These are phyloP conservation scores for Microhierax caerulescens DNA, from an alignment of 2,797 vertebrate genomes.

Conservation along the genomic window DNA sequence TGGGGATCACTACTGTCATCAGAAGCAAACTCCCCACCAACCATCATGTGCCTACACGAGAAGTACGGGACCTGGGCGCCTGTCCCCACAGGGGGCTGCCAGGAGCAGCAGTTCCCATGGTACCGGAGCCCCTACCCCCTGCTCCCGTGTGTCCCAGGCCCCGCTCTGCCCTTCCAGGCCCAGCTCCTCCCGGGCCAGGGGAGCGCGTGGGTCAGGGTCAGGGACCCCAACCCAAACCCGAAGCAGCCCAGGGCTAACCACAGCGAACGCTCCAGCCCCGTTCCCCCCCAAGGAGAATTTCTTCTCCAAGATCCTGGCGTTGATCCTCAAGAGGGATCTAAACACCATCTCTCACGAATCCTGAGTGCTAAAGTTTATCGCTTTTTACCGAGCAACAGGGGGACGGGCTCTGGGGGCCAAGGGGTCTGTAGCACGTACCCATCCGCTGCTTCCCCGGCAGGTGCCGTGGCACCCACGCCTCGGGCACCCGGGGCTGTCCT, in stretches of 20 bases:
- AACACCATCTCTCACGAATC: not conserved
- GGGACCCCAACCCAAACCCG: too few species aligned
- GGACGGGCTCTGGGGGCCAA: not conserved
- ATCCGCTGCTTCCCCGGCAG: not conserved
- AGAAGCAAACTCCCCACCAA: not conserved
- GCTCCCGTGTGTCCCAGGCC: not conserved
- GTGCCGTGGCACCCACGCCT: not conserved
- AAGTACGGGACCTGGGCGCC: too few species aligned
- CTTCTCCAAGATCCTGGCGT: not conserved
- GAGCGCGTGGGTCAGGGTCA: too few species aligned
- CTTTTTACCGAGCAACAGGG: not conserved
- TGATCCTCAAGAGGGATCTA: not conserved
- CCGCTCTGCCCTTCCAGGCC: not conserved
- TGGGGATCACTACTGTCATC: not conserved
- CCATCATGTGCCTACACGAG: fast-evolving
- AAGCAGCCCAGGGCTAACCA: not conserved
- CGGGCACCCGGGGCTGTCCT: fast-evolving
- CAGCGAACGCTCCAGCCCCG: not conserved
- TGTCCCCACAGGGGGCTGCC: not conserved
- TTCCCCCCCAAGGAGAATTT: not conserved
- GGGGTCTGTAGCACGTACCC: not conserved
- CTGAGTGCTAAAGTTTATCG: not conserved
- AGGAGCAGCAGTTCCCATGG: fast-evolving
- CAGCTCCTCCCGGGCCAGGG: not conserved
- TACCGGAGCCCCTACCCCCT: not conserved